These are phyloP conservation scores for Diorhabda carinulata DNA, from an alignment of 1,140 invertebrate species.

Conservation along the genomic window DNA sequence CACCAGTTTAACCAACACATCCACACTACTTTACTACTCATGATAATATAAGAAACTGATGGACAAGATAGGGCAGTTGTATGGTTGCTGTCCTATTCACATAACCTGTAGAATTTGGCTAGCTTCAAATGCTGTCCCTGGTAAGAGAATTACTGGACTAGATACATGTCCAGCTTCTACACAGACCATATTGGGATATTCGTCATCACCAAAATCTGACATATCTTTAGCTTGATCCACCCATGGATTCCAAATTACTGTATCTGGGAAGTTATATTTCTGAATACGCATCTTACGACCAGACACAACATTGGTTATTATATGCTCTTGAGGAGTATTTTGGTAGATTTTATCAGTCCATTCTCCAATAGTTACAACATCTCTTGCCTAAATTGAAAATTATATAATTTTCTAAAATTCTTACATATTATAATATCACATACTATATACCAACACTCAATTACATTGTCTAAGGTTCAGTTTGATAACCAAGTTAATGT, in stretches of 20 bases:
- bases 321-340: constrained; percentile 86
- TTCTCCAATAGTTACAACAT: constrained; percentile 82
- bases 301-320: constrained; percentile 88
- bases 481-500: not conserved
- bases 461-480: too few relatives aligned
- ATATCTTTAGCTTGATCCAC: constrained; percentile 86
- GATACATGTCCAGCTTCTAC: constrained; percentile 89
- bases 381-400: constrained; percentile 55
- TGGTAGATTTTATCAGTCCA: constrained; percentile 93
- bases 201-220: constrained; percentile 90
- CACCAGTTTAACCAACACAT: constrained; percentile 9
- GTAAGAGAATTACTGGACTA: constrained; percentile 76
- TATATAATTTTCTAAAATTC: not conserved
- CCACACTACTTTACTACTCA: constrained; percentile 11
- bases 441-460: too few relatives aligned
- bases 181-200: constrained; percentile 93
- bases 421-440: not conserved
- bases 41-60: constrained; percentile 11
- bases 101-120: constrained; percentile 78
- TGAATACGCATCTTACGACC: constrained; percentile 87
- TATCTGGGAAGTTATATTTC: constrained; percentile 92
- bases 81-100: constrained; percentile 29
- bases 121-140: constrained; percentile 83
- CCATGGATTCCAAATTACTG: constrained; percentile 97
- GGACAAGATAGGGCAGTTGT: not conserved